phyloP scores from a whole-genome alignment of 1,140 invertebrate genomes.

The Eueides isabella region DNA sequence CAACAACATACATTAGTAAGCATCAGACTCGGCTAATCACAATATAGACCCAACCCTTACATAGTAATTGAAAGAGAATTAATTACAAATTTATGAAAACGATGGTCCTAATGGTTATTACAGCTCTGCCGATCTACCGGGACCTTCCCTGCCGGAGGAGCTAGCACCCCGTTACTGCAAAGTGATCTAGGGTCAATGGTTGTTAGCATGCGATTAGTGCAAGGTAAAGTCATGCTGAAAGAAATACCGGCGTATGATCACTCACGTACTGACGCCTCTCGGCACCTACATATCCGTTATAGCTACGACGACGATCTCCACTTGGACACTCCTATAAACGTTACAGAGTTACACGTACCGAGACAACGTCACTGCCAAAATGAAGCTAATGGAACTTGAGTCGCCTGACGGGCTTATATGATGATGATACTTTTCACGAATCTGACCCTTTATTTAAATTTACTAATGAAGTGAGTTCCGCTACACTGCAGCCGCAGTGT shows the following conservation, averaged over 20 bases:
- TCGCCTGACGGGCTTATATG: neutral
- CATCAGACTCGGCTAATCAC: neutral
- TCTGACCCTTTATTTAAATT: neutral
- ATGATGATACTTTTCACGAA: neutral
- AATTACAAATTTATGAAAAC: constrained; percentile 10
- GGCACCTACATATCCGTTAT: constrained; percentile 5
- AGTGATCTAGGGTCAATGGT: constrained; percentile 19
- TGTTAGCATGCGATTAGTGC: constrained; percentile 34
- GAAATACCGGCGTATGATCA: constrained; percentile 74
- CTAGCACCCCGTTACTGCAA: constrained; percentile 16
- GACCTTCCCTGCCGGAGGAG: neutral
- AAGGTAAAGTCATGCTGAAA: constrained; percentile 39
- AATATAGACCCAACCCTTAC: neutral
- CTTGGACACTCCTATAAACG: neutral
- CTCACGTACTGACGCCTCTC: constrained; percentile 47
- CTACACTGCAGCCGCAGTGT: neutral
- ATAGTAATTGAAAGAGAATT: constrained; percentile 20
- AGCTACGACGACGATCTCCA: neutral
- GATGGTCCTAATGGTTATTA: neutral
- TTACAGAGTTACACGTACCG: neutral
- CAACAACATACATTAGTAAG: constrained; percentile 23
- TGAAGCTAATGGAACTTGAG: neutral
- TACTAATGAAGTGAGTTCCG: neutral
- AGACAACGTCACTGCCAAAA: neutral
- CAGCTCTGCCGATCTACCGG: neutral